These are phyloP conservation scores for Halictus rubicundus DNA, from an alignment of 1,140 invertebrate species.

Conservation along the genomic window DNA sequence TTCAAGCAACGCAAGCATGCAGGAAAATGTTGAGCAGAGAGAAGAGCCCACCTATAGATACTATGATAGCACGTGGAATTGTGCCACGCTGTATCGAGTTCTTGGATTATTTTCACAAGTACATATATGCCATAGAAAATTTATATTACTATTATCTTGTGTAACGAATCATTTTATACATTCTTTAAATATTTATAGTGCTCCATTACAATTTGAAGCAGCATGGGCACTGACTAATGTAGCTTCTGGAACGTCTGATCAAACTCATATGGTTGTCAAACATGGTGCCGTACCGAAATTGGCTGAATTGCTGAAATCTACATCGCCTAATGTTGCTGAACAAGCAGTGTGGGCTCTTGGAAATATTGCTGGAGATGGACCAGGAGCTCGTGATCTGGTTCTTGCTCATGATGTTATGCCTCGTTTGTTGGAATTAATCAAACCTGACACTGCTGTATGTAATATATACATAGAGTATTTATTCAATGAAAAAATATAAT, in stretches of 20 bases:
- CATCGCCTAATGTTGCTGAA: slow-evolving; percentile 91
- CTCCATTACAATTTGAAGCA: slow-evolving; percentile 97
- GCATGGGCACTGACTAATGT: slow-evolving; percentile 99
- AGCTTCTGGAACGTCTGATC: slow-evolving; percentile 95
- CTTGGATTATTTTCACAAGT: slow-evolving; percentile 86
- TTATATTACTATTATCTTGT: neutral
- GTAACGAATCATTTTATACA: slow-evolving; percentile 24
- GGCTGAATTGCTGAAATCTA: slow-evolving; percentile 88
- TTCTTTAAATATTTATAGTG: slow-evolving; percentile 80
- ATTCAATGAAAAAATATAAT: neutral
- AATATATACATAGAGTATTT: slow-evolving; percentile 60
- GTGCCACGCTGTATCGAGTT: slow-evolving; percentile 92
- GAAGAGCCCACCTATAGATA: slow-evolving; percentile 96
- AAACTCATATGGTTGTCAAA: slow-evolving; percentile 93
- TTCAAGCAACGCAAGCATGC: slow-evolving; percentile 87
- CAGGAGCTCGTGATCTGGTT: slow-evolving; percentile 88
- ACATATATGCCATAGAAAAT: slow-evolving; percentile 63
- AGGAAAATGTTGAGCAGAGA: slow-evolving; percentile 95
- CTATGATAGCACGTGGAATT: slow-evolving; percentile 92
- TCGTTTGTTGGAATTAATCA: slow-evolving; percentile 85
- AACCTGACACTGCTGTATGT: slow-evolving; percentile 81
- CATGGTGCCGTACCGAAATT: slow-evolving; percentile 93
- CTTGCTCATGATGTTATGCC: slow-evolving; percentile 84
- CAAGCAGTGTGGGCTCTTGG: slow-evolving; percentile 99
- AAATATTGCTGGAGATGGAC: slow-evolving; percentile 97